Base-by-base conservation (phyloP, 2,797 vertebrate species). In the Anomalospiza imberbis region DNA sequence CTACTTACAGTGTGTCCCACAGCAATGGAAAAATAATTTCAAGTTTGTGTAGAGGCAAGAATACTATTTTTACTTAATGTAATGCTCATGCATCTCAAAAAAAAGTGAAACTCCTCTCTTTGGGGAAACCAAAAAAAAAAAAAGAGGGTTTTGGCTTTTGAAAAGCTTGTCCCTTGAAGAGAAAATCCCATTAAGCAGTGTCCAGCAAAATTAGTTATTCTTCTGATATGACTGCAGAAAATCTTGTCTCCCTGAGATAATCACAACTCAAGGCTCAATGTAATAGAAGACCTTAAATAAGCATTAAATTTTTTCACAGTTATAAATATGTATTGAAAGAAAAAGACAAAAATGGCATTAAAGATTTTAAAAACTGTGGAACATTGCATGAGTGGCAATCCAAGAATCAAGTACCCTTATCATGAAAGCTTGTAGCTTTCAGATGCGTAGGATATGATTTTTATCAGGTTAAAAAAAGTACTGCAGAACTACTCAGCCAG, bases 391-490 rank as follows among this genome's bases (percentile, higher is more conserved):
- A 20, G 3, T n/a, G 22, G 10, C 45, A 66, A 62, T 62, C 18
- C n/a, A 70, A 38, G 12, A 61, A 79, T 47, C 17, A 91, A 79
- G 44, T 20, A 34, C 9, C 10, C 5, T 60, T 62, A 65, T 22
- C 2, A 53, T 65, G 44, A 65, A 79, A 74, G 11, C 14, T 17
- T 62, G 18, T 19, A 62, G 16, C 51, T 55, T 87, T 72, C 51
- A 32, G 63, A 63, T 3, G 0, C 0, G 0, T 13, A 29, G 17
- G 11, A 22, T 45, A 17, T 17, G 6, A 1, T n/a, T 24, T 53
- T 74, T 53, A 50, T 63, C 26, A 50, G 9, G 10, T n/a, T 12
- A 40, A 40, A 47, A 21, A 67, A 53, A 34, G 6, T 18, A 36
- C 13, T 76, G 21, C 32, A 38, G 6, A 34, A 40, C 26, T 22